Evolutionary conservation across 1,140 invertebrate species (phyloP), one percentile per base, ranked within the genome.

Genomic region (Drosophila simulans): DNA sequence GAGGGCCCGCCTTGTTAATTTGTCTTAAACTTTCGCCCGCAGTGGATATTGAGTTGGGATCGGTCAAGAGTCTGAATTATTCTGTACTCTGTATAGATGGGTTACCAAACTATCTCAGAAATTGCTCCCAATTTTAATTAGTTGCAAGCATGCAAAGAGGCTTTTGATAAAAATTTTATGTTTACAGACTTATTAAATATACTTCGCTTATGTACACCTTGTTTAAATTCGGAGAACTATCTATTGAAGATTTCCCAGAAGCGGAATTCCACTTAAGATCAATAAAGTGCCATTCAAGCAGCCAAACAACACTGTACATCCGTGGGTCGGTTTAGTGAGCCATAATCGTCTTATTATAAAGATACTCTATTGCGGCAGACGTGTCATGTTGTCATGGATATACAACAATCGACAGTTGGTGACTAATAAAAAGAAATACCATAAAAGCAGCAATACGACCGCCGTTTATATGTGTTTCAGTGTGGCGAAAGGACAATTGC

Each of bases 341-440:
- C 42, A 43, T 63, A 69, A 74, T 80, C 57, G 76, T 42, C 56
- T 65, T 78, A 74, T 49, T 58, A 48, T 60, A 15, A 17, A 54
- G 54, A 65, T 39, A 65, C 48, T 15, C 27, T n/a, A 71, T 22
- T 45, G 66, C 54, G 66, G 63, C 64, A 68, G 49, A 69, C 66
- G 51, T 70, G 66, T 56, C 66, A 39, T 25, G 53, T 65, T 56
- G 72, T 45, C 69, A 73, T 51, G 37, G 65, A 59, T 46, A 37
- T 40, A 48, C 42, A 65, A 66, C 64, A 68, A 68, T 68, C 64
- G 64, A 45, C 64, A 35, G 64, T 51, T 60, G 46, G 52, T 57
- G 53, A 69, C 51, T 71, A 71, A 71, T 71, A 69, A 71, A 71
- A 71, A 57, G 34, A 39, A 71, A 71, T 65, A 7, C 43, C 13